Evolutionary conservation across 1,140 invertebrate genomes (phyloP).

Genomic region (Luehdorfia chinensis): DNA sequence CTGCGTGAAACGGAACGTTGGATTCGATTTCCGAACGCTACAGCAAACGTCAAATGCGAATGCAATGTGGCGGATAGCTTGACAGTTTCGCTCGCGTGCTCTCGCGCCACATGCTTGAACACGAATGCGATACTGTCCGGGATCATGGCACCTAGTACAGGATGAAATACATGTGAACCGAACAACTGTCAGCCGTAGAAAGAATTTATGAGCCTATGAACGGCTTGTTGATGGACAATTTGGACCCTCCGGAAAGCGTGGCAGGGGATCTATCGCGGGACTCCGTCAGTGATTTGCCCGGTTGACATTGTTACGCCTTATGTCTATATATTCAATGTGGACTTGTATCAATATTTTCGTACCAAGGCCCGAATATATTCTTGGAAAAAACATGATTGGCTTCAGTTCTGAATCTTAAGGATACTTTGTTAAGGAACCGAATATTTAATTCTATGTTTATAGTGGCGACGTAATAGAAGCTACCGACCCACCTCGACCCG

Average conservation of each 20-base stretch:
- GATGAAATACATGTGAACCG: conserved; percentile 48
- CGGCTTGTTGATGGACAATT: conserved; percentile 24
- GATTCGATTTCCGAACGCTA: conserved; percentile 23
- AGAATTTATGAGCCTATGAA: conserved; percentile 46
- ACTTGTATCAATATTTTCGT: too few relatives aligned
- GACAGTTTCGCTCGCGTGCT: conserved; percentile 41
- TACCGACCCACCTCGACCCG: too few relatives aligned
- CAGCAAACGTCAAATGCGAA: conserved; percentile 40
- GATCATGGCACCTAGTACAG: conserved; percentile 37
- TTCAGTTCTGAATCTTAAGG: too few relatives aligned
- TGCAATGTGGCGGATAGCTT: conserved; percentile 43
- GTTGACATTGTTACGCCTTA: conserved; percentile 32
- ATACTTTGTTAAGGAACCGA: too few relatives aligned
- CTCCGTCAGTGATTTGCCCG: conserved; percentile 53
- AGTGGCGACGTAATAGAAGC: too few relatives aligned
- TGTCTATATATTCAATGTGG: too few relatives aligned
- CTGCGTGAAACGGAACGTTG: conserved; percentile 4
- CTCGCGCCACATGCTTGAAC: conserved; percentile 52
- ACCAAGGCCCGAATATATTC: too few relatives aligned
- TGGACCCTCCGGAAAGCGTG: conserved; percentile 40
- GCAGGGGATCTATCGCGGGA: conserved; percentile 45
- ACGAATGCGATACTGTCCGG: conserved; percentile 36
- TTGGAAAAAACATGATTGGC: too few relatives aligned
- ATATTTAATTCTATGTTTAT: too few relatives aligned
- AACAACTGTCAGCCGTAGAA: conserved; percentile 46